Evolutionary conservation across 2,888 invertebrate species (phyloP).

Genomic region (Troglohyphantes excavatus): DNA sequence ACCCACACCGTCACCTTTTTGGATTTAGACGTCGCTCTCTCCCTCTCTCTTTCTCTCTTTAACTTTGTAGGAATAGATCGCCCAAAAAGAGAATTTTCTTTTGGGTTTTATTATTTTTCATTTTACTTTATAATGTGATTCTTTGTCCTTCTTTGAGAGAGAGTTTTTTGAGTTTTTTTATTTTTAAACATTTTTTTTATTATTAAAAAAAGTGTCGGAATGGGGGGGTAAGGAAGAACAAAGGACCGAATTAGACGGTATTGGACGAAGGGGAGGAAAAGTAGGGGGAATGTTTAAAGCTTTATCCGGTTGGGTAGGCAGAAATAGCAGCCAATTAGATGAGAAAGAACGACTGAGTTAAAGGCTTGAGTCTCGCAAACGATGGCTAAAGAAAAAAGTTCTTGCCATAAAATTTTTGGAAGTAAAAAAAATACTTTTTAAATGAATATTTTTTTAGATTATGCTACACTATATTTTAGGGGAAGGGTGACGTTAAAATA

Average conservation of each 20-base stretch:
- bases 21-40: constrained; percentile 68
- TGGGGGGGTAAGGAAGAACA: constrained; percentile 34
- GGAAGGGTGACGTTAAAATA: too few relatives aligned
- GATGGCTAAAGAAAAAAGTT: not conserved
- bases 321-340: constrained; percentile 77
- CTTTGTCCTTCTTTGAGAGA: constrained; percentile 40
- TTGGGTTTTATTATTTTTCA: constrained; percentile 43
- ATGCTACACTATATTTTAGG: too few relatives aligned
- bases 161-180: constrained; percentile 3
- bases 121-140: constrained; percentile 73
- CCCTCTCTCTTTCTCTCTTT: constrained; percentile 65
- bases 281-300: constrained; percentile 76
- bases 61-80: constrained; percentile 64
- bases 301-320: constrained; percentile 70
- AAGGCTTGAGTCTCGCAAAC: not conserved
- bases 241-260: constrained; percentile 70
- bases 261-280: constrained; percentile 59
- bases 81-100: constrained; percentile 66
- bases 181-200: constrained; percentile 32
- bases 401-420: not conserved
- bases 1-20: constrained; percentile 32
- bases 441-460: too few relatives aligned
- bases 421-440: too few relatives aligned
- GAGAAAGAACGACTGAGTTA: not conserved
- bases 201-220: constrained; percentile 33